Evolutionary conservation across 1,140 invertebrate species (phyloP).

Genomic region (Leptinotarsa lineolata): DNA sequence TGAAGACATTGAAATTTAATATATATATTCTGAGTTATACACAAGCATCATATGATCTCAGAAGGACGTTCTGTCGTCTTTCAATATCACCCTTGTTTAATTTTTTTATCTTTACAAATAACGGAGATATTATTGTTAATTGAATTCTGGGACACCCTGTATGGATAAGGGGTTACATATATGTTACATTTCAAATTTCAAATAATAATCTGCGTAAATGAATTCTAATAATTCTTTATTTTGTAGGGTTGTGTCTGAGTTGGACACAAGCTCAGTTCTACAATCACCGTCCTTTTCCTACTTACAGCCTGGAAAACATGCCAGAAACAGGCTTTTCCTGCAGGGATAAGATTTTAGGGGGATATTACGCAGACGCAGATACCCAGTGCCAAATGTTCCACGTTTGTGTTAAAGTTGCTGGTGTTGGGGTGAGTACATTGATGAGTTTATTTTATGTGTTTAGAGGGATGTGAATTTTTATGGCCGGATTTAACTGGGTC

Average conservation of each 20-base stretch:
- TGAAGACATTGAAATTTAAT: too few relatives aligned
- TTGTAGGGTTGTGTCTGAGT: slow-evolving; percentile 44
- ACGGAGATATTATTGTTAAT: too few relatives aligned
- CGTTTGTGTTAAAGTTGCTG: slow-evolving; percentile 82
- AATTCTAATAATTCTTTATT: neutral
- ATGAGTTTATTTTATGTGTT: neutral
- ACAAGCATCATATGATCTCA: too few relatives aligned
- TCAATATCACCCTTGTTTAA: too few relatives aligned
- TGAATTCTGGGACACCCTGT: too few relatives aligned
- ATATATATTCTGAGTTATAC: too few relatives aligned
- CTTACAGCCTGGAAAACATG: slow-evolving; percentile 78
- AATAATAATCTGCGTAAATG: neutral
- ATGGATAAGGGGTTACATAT: too few relatives aligned
- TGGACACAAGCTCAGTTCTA: slow-evolving; percentile 50
- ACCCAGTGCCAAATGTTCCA: slow-evolving; percentile 92
- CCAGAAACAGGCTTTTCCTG: slow-evolving; percentile 86
- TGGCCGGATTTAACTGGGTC: too few relatives aligned
- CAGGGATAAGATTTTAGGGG: slow-evolving; percentile 83
- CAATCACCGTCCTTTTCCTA: slow-evolving; percentile 64
- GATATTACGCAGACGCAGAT: slow-evolving; percentile 89
- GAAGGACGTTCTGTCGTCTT: too few relatives aligned
- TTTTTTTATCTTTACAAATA: too few relatives aligned
- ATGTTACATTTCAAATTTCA: too few relatives aligned
- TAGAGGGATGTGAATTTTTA: too few relatives aligned
- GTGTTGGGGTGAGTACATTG: slow-evolving; percentile 65